These are phyloP conservation scores for Chaetodon auriga DNA, from an alignment of 2,113 vertebrate species.

Conservation along the genomic window DNA sequence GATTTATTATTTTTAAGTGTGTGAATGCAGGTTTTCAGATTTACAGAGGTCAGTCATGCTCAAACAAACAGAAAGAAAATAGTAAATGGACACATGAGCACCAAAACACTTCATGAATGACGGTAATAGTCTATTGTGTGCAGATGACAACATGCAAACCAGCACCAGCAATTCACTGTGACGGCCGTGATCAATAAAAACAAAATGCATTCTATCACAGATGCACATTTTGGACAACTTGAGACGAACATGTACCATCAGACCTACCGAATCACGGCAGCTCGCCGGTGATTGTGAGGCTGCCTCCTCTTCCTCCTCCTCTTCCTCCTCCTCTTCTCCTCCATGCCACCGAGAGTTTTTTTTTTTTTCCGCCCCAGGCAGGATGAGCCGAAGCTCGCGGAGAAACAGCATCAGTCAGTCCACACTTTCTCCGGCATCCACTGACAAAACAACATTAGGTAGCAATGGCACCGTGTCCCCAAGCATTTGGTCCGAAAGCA, in stretches of 20 bases:
- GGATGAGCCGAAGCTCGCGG: constrained; percentile 1
- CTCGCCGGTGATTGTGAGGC: no score
- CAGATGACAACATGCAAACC: background rate
- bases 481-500: constrained; percentile 52
- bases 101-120: no score
- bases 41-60: background rate
- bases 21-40: background rate
- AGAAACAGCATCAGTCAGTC: constrained; percentile 32
- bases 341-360: constrained; percentile 5
- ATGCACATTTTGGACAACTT: background rate
- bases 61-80: background rate
- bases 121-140: background rate
- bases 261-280: no score
- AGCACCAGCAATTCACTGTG: background rate
- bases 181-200: background rate
- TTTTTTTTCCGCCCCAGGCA: background rate
- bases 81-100: background rate
- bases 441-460: constrained; percentile 22
- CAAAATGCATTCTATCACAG: background rate
- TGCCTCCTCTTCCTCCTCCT: constrained; percentile 22
- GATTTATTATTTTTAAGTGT: background rate
- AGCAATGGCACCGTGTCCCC: constrained; percentile 49
- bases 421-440: constrained; percentile 28
- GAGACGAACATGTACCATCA: background rate
- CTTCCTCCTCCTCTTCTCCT: constrained; percentile 23